Evolutionary conservation across 2,113 vertebrate genomes (phyloP).

Genomic region (Furnarius figulus): DNA sequence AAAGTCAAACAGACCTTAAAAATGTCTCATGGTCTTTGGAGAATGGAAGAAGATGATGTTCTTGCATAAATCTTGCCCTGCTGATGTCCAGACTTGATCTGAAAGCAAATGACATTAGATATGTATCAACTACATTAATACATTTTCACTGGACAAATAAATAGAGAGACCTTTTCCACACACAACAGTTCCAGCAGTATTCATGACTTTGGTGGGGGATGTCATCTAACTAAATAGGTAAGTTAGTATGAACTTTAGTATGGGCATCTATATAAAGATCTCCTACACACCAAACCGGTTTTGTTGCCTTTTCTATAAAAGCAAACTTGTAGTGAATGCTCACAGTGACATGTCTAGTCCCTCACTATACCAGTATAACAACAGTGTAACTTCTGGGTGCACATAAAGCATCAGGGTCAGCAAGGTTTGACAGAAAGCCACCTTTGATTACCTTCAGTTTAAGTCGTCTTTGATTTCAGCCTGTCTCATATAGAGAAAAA

Average conservation of each 20-base stretch:
- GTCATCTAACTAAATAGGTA: neutral
- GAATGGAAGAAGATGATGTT: neutral
- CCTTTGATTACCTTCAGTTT: neutral
- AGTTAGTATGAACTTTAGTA: neutral
- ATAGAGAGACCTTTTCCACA: neutral
- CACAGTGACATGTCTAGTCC: neutral
- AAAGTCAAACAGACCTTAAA: neutral
- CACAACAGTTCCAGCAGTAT: neutral
- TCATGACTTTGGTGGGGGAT: neutral
- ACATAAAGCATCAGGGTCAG: rapidly evolving
- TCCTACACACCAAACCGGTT: neutral
- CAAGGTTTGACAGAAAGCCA: neutral
- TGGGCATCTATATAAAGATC: neutral
- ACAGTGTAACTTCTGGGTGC: neutral
- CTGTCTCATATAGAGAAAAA: neutral
- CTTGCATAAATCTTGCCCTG: neutral
- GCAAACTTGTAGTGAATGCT: neutral
- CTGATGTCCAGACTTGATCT: neutral
- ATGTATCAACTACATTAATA: neutral
- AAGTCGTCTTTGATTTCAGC: neutral
- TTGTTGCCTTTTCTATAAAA: neutral
- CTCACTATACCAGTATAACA: neutral
- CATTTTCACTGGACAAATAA: neutral
- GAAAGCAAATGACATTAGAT: neutral
- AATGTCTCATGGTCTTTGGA: neutral